Conservation (phyloP, 2,888 invertebrate genomes). For the Keiferia lycopersicella region DNA sequence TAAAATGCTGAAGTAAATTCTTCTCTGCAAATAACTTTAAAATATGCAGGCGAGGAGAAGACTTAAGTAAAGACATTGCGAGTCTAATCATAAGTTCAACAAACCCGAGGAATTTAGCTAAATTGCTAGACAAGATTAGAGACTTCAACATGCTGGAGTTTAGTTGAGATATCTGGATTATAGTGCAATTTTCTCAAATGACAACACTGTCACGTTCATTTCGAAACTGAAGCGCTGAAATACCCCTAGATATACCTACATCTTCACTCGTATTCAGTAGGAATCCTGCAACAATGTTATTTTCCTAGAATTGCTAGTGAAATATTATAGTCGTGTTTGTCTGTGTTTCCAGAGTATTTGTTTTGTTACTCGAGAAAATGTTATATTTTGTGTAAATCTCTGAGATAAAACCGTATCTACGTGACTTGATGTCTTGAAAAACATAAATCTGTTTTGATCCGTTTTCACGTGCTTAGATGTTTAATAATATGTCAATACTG, state of each 20-base stretch:
- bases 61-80: constrained; percentile 4
- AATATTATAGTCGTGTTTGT: constrained; percentile 62
- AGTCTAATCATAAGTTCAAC: constrained; percentile 19
- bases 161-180: constrained; percentile 21
- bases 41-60: neutral
- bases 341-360: constrained; percentile 46
- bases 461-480: constrained; percentile 19
- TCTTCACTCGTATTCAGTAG: constrained; percentile 23
- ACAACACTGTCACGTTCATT: constrained; percentile 29
- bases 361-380: constrained; percentile 49
- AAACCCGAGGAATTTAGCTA: constrained; percentile 9
- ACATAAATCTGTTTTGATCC: constrained; percentile 22
- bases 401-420: constrained; percentile 18
- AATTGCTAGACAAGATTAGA: constrained; percentile 26
- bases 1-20: constrained; percentile 7
- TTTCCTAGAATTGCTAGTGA: constrained; percentile 45
- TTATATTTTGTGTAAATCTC: constrained; percentile 23
- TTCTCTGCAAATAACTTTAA: constrained; percentile 2
- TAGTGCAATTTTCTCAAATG: constrained; percentile 28
- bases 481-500: constrained; percentile 8
- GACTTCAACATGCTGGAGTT: constrained; percentile 19
- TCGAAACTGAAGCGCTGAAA: constrained; percentile 28
- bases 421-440: constrained; percentile 22
- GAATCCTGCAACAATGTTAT: constrained; percentile 54
- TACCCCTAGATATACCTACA: constrained; percentile 18